Evolutionary conservation across 2,888 invertebrate species (phyloP), one percentile per base, ranked within the genome.

Genomic region (Cerceris ruficornis): DNA sequence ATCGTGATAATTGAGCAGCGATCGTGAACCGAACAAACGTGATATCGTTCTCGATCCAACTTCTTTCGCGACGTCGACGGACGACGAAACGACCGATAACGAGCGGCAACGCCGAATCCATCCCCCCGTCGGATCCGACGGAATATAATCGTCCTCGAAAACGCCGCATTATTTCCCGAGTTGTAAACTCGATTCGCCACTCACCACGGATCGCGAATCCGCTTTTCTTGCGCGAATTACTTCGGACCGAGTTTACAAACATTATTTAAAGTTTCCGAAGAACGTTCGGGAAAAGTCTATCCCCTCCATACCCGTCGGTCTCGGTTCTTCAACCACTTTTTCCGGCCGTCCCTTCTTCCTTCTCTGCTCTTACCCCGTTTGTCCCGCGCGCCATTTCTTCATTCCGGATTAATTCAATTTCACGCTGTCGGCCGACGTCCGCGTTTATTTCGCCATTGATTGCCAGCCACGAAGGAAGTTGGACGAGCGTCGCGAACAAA

Each of bases 371-470:
- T 61, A 14, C 17, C 41, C 59, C 17, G 54, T 28, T 28, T 28
- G 28, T 9, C 49, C 66, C 52, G 60, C 62, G 41, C 64, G 68
- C 71, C 77, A 75, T 77, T 82, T 82, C 83, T 87, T 85, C 85
- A 87, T 88, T 84, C 80, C 52, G 77, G 81, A 88, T 88, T 84
- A 88, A 88, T 86, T 88, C 85, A 88, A 88, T 88, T 87, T 83
- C 86, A 83, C 85, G 82, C 81, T 85, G 83, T 84, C 86, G 76
- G 57, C 66, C 78, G 75, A 75, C 79, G 64, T 72, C 73, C 80
- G 66, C 80, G 72, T 81, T 87, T 80, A 78, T 83, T 79, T 84
- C 77, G 62, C 54, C 72, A 81, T 81, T 62, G 80, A 74, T 77
- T 69, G 28, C 28, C 28, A 28, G 28, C 28, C 46, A 65, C 41